Base-by-base conservation (phyloP, 1,140 invertebrate genomes). In the Zaprionus inermis region DNA sequence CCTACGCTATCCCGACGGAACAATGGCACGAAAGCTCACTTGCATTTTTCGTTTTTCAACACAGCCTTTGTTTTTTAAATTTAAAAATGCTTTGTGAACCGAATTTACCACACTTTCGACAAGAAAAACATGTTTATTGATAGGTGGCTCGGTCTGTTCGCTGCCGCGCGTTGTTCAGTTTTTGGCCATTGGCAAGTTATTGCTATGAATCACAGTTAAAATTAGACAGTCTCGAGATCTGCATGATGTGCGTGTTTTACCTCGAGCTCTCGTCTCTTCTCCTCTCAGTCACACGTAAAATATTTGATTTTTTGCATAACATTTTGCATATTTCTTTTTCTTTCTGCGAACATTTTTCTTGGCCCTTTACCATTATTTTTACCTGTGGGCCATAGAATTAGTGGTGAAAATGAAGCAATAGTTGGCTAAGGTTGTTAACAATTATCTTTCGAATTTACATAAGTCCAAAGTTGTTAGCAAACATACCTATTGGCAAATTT, bases 161-260 rank as follows among this genome's bases (percentile, higher is more conserved):
- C 44, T 49, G 44, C 9, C 44, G 16, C 18, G 11, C 11, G 18
- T 18, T 74, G 71, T 34, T 63, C 63, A 70, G 70, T 71, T 75
- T 75, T 78, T 76, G 73, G 73, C 69, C 32, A 49, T 75, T 75
- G 56, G 60, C 66, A 54, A 69, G 52, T 72, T 72, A 72, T 76
- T 79, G 60, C 49, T 60, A 75, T 88, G 83, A 88, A 88, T 88
- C 83, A 88, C 72, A 72, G 73, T 81, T 89, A 88, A 88, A 89
- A 83, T 88, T 88, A 88, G 83, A 81, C 63, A 72, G 56, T 38
- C 51, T 59, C 41, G 51, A 70, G 41, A 71, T 63, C 56, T 49
- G 59, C 66, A n/a, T 20, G 52, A 20, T 56, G 44, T 55, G 44
- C 58, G 58, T 3, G 20, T 28, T 32, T 18, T 22, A 16, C 56